These are phyloP conservation scores for Chascanopsetta lugubris DNA, from an alignment of 2,113 vertebrate species.

Conservation along the genomic window DNA sequence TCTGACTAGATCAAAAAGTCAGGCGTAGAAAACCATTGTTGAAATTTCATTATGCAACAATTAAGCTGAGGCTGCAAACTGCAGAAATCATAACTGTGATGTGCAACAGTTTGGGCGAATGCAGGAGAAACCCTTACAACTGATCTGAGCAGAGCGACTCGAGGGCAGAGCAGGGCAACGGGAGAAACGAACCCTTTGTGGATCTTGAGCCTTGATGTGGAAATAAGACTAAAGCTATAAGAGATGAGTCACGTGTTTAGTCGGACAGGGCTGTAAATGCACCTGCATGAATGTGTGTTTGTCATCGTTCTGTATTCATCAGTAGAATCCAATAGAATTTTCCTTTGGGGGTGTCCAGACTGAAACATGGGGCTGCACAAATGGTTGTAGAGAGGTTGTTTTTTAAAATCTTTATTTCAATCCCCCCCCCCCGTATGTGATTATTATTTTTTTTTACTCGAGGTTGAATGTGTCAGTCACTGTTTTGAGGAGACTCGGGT, in stretches of 20 bases:
- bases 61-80: neutral
- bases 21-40: neutral
- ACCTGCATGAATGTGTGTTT: neutral
- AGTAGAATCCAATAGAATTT: neutral
- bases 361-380: neutral
- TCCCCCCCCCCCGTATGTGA: too few species aligned
- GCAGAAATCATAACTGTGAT: neutral
- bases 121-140: neutral
- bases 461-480: conserved; percentile 9
- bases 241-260: neutral
- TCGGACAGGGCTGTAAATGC: neutral
- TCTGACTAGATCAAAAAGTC: neutral
- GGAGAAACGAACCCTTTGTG: too few species aligned
- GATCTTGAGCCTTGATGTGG: neutral
- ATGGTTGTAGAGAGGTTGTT: conserved; percentile 16
- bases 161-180: too few species aligned
- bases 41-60: too few species aligned
- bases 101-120: neutral
- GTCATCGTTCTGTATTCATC: neutral
- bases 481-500: conserved; percentile 15
- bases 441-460: neutral
- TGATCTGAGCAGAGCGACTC: neutral
- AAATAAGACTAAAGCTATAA: too few species aligned
- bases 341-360: conserved; percentile 1
- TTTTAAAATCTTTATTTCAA: too few species aligned